Conservation (phyloP, 2,888 invertebrate species). For the Drosophila imparisetae region DNA sequence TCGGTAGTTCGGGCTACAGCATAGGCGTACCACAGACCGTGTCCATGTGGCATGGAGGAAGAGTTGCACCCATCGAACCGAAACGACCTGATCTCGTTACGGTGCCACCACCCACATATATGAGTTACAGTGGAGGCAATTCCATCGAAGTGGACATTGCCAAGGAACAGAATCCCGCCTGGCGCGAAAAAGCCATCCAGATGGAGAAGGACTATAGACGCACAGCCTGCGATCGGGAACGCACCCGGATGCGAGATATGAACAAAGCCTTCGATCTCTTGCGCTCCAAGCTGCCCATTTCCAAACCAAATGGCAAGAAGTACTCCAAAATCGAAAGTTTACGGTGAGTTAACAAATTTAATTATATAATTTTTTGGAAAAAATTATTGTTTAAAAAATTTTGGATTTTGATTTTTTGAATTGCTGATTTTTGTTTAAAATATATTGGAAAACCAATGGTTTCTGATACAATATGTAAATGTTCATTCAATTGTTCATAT, state of each 20-base stretch:
- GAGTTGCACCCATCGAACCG: conserved; percentile 24
- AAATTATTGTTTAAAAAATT: neutral
- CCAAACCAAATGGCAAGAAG: conserved; percentile 93
- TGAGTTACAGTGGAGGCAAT: conserved; percentile 62
- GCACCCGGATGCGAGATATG: conserved; percentile 94
- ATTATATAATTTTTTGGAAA: neutral
- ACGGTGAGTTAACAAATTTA: conserved; percentile 85
- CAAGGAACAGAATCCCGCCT: conserved; percentile 84
- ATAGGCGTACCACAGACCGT: conserved; percentile 81
- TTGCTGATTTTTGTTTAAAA: neutral
- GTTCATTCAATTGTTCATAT: neutral
- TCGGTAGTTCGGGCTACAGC: conserved; percentile 42
- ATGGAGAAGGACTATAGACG: conserved; percentile 91
- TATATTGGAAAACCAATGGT: neutral
- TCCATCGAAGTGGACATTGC: conserved; percentile 74
- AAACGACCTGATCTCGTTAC: conserved; percentile 67
- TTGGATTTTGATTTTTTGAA: too few species aligned
- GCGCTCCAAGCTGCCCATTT: conserved; percentile 90
- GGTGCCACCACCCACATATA: conserved; percentile 77
- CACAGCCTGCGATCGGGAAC: conserved; percentile 92
- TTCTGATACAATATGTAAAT: neutral
- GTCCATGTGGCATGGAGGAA: conserved; percentile 73
- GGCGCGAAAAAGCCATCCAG: conserved; percentile 87
- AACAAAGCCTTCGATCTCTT: conserved; percentile 92
- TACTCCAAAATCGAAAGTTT: conserved; percentile 94